Conservation (phyloP, 1,140 invertebrate species). For the Neocloeon triangulifer region DNA sequence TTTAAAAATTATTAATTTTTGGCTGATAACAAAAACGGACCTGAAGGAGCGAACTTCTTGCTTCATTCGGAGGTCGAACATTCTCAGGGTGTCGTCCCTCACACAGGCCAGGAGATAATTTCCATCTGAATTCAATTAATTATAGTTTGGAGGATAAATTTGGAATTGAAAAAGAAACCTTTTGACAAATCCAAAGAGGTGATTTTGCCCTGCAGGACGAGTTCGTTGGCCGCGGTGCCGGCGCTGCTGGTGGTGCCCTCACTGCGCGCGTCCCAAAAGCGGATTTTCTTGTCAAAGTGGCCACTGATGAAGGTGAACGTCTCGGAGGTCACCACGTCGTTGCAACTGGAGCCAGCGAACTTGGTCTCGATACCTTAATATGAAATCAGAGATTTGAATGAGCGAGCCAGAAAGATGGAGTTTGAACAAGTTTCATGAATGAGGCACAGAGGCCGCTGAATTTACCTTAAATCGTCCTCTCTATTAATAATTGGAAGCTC, state of each 20-base stretch:
- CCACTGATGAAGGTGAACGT: slow-evolving; percentile 89
- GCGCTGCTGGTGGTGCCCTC: slow-evolving; percentile 29
- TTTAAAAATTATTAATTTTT: not conserved
- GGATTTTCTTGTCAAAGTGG: slow-evolving; percentile 89
- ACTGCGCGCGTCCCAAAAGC: slow-evolving; percentile 82
- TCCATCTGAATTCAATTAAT: slow-evolving; percentile 58
- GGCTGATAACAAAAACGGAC: slow-evolving; percentile 27
- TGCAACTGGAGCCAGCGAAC: slow-evolving; percentile 90
- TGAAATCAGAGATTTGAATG: too few relatives aligned
- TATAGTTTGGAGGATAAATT: not conserved
- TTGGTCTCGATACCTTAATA: slow-evolving; percentile 76
- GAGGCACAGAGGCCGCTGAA: too few relatives aligned
- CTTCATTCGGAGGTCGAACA: slow-evolving; percentile 86
- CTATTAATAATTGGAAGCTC: too few relatives aligned
- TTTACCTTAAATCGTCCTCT: too few relatives aligned
- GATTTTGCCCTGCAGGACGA: slow-evolving; percentile 76
- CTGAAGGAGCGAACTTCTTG: slow-evolving; percentile 71
- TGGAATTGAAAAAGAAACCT: slow-evolving; percentile 32
- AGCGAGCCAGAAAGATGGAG: too few relatives aligned
- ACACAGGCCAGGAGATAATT: slow-evolving; percentile 77
- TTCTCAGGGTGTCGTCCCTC: slow-evolving; percentile 80
- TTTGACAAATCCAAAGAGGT: slow-evolving; percentile 84
- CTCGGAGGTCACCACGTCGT: slow-evolving; percentile 76
- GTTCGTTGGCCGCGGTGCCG: slow-evolving; percentile 46
- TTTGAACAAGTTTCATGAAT: too few relatives aligned